A percentile compares a stretch with the other conserved stretches of the same genome.
Evolutionary conservation across 2,797 vertebrate genomes (phyloP).

Genomic region (Lutjanus argentimaculatus): DNA sequence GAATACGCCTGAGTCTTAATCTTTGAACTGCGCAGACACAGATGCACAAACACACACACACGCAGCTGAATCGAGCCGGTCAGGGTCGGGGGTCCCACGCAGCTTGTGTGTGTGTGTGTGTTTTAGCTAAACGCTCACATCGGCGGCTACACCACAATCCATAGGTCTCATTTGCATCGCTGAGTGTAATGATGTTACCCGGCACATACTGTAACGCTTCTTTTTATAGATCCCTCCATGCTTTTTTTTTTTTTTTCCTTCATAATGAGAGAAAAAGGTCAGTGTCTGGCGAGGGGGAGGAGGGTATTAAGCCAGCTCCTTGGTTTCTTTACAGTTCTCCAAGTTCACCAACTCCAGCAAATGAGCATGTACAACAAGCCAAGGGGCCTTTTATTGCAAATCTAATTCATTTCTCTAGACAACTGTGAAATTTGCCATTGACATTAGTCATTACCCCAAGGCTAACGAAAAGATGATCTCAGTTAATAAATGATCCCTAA

Average conservation of each 20-base stretch:
- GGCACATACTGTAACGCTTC: slow-evolving; percentile 81
- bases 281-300: slow-evolving; percentile 85
- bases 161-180: slow-evolving; percentile 80
- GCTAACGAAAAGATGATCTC: slow-evolving; percentile 97
- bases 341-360: slow-evolving; percentile 94
- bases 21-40: slow-evolving; percentile 81
- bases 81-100: slow-evolving; percentile 63
- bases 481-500: slow-evolving; percentile 99
- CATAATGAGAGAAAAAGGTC: slow-evolving; percentile 94
- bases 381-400: slow-evolving; percentile 97
- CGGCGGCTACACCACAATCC: slow-evolving; percentile 45
- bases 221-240: slow-evolving; percentile 79
- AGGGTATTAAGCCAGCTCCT: slow-evolving; percentile 90
- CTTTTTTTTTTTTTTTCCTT: slow-evolving; percentile 49
- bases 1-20: slow-evolving; percentile 83
- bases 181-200: slow-evolving; percentile 71
- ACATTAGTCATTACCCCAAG: slow-evolving; percentile 99
- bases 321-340: slow-evolving; percentile 92
- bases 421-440: slow-evolving; percentile 99
- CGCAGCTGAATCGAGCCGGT: slow-evolving; percentile 47
- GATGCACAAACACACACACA: slow-evolving; percentile 61
- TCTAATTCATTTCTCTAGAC: slow-evolving; percentile 99
- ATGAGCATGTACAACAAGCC: slow-evolving; percentile 97
- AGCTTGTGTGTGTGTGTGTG: slow-evolving; percentile 49
- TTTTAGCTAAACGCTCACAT: slow-evolving; percentile 70